Base-by-base conservation (phyloP, 1,140 invertebrate genomes). In the Anastrepha ludens region DNA sequence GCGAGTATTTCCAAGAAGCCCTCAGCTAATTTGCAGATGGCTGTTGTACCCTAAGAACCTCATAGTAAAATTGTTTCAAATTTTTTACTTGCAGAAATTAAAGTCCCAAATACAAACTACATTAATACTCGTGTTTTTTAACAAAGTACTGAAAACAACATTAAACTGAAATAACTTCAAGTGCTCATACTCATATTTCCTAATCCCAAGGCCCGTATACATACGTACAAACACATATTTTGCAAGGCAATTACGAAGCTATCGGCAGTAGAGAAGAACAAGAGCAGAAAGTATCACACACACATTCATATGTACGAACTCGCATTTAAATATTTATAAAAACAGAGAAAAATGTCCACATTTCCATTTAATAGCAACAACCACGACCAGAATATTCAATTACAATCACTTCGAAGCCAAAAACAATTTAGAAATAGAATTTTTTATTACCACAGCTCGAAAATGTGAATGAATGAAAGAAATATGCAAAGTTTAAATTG, bases 351-450 rank as follows among this genome's bases (percentile, higher is more conserved):
- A 62, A 62, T 62, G n/a, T 20, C 62, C n/a, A 64, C 2, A n/a
- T 17, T 64, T 64, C 20, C 29, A 20, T 3, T 20, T 20, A 64
- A 13, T 7, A 64, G 9, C 62, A 64, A 64, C 11, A 20, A 20
- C 62, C n/a, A 64, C 62, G 9, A 64, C n/a, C 17, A 20, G 62
- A 20, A 20, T 64, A 39, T 67, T 20, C 64, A 67, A 67, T 29
- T 29, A 29, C 20, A 67, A 67, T 67, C 44, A 47, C 67, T 70
- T 44, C 6, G 39, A 74, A 74, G 44, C 11, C 67, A 17, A 74
- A 29, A 74, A 74, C 41, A 74, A 13, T 17, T 74, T 44, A n/a
- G 67, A 74, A 13, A 74, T 74, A 74, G 41, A 74, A 74, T 74
- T 44, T 44, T 74, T 44, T 74, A 74, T 44, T 74, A 74, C 2